Conservation (phyloP, 1,140 invertebrate species). For the Pseudomyrmex pallidus region DNA sequence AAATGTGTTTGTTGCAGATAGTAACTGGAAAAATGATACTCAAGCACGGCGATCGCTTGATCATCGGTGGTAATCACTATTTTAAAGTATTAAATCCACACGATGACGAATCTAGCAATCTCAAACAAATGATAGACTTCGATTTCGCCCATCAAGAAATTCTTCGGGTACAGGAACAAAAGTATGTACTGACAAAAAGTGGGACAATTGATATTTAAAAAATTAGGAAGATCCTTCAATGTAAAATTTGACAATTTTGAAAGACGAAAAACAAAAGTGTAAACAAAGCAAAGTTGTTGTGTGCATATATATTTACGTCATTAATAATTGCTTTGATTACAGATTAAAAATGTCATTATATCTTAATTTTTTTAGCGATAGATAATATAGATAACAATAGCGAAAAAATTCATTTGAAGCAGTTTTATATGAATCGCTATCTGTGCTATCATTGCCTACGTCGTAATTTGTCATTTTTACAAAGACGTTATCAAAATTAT, state of each 20-base stretch:
- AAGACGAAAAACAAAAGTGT: not conserved
- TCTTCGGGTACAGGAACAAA: conserved; percentile 87
- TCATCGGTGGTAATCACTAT: conserved; percentile 89
- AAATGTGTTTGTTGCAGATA: conserved; percentile 57
- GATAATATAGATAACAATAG: not conserved
- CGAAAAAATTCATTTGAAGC: not conserved
- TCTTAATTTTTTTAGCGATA: not conserved
- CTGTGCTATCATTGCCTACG: not conserved
- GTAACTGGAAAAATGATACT: conserved; percentile 81
- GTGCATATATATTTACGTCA: not conserved
- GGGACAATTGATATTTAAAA: not conserved
- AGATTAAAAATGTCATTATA: not conserved
- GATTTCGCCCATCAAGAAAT: conserved; percentile 88
- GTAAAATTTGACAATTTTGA: not conserved
- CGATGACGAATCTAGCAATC: conserved; percentile 68
- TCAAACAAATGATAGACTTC: conserved; percentile 85
- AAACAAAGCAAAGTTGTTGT: not conserved
- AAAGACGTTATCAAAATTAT: not conserved
- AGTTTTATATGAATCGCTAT: not conserved
- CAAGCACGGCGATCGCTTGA: conserved; percentile 88
- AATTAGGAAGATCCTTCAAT: not conserved
- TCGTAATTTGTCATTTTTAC: not conserved
- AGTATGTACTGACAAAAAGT: conserved; percentile 69
- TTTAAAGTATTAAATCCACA: conserved; percentile 87
- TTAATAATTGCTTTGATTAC: not conserved